These are phyloP conservation scores for Diorhabda sublineata DNA, from an alignment of 1,140 invertebrate species.

Conservation along the genomic window DNA sequence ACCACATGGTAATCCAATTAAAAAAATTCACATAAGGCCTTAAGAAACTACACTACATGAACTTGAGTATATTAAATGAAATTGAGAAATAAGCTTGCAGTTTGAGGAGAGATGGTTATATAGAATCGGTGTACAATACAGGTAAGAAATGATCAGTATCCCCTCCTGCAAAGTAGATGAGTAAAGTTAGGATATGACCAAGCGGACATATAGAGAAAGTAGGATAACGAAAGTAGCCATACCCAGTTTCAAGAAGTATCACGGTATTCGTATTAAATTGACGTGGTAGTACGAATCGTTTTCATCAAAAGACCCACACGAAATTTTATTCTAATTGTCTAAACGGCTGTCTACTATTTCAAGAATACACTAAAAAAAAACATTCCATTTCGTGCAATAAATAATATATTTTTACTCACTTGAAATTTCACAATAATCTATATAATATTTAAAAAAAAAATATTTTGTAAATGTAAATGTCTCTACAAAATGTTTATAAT, in stretches of 20 bases:
- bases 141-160: slow-evolving; percentile 30
- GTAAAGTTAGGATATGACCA: slow-evolving; percentile 27
- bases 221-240: slow-evolving; percentile 44
- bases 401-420: too few relatives aligned
- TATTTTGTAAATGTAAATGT: too few relatives aligned
- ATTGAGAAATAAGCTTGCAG: slow-evolving; percentile 34
- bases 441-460: too few relatives aligned
- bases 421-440: too few relatives aligned
- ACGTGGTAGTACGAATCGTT: not conserved
- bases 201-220: slow-evolving; percentile 42
- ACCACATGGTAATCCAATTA: slow-evolving; percentile 36
- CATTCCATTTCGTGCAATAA: too few relatives aligned
- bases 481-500: too few relatives aligned
- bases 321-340: not conserved
- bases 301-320: not conserved
- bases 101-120: slow-evolving; percentile 34
- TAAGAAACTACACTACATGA: slow-evolving; percentile 30
- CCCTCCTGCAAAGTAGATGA: slow-evolving; percentile 23
- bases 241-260: slow-evolving; percentile 40
- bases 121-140: slow-evolving; percentile 37
- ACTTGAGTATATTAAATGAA: slow-evolving; percentile 27
- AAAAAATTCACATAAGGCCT: slow-evolving; percentile 28
- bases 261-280: slow-evolving; percentile 21
- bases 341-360: too few relatives aligned
- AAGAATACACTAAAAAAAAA: too few relatives aligned